Evolutionary conservation across 2,113 vertebrate genomes (phyloP).

Genomic region (Catharus minimus): DNA sequence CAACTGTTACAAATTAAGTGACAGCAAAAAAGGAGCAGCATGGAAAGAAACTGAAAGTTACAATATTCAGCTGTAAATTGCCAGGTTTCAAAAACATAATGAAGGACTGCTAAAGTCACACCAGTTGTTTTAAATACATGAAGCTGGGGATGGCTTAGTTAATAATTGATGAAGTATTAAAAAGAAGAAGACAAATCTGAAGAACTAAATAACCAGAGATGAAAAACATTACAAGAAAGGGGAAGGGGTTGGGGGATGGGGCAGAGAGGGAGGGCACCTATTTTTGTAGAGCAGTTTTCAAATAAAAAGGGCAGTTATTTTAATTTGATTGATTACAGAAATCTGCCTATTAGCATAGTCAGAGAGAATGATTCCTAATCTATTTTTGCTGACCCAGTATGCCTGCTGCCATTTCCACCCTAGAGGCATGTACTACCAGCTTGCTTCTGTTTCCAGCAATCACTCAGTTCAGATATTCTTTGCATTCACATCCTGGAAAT

Average conservation of each 20-base stretch:
- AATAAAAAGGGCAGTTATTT: neutral
- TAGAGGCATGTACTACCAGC: neutral
- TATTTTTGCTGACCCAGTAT: neutral
- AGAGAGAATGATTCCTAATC: neutral
- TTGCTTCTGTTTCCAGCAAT: neutral
- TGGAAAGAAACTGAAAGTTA: neutral
- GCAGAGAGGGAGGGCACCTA: accelerated
- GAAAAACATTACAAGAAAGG: neutral
- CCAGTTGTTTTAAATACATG: slow-evolving; percentile 14
- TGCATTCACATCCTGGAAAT: neutral
- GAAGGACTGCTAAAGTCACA: neutral
- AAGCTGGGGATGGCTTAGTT: neutral
- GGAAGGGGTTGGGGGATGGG: accelerated
- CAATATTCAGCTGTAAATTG: neutral
- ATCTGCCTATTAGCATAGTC: neutral
- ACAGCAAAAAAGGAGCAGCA: neutral
- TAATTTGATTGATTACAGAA: neutral
- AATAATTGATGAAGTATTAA: neutral
- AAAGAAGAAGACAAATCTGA: neutral
- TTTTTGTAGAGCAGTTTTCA: neutral
- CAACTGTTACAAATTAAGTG: slow-evolving; percentile 42
- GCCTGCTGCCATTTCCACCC: neutral
- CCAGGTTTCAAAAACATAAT: neutral
- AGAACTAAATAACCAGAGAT: neutral
- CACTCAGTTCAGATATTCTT: neutral